A percentile compares a stretch with the other conserved stretches of the same genome.
phyloP scores from a whole-genome alignment of 2,888 invertebrate genomes.

The Coelinius sp. region DNA sequence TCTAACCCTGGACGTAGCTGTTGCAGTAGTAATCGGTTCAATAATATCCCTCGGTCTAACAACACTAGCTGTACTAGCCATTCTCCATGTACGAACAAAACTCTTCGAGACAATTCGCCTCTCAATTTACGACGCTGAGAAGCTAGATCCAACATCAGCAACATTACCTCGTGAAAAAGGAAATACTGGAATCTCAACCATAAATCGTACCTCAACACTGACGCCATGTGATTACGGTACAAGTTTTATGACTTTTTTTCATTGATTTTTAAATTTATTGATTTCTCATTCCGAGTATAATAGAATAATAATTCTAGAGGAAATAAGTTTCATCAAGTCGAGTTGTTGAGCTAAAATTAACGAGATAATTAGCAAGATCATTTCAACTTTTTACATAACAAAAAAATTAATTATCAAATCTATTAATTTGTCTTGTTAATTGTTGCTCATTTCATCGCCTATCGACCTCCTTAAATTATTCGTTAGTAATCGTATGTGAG shows the following conservation, averaged over 20 bases:
- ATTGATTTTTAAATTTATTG: not conserved
- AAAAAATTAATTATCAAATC: not conserved
- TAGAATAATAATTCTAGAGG: not conserved
- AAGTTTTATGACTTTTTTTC: constrained; percentile 1
- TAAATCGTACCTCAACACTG: constrained; percentile 42
- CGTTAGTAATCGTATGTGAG: not conserved
- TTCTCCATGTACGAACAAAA: constrained; percentile 63
- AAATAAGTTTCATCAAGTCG: not conserved
- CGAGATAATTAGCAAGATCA: not conserved
- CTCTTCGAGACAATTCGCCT: constrained; percentile 63
- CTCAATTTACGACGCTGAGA: constrained; percentile 62
- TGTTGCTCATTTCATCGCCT: not conserved
- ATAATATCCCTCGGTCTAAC: constrained; percentile 64
- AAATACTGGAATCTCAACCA: constrained; percentile 46
- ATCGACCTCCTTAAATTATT: not conserved
- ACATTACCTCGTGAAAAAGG: constrained; percentile 47
- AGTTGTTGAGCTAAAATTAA: not conserved
- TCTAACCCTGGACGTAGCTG: constrained; percentile 61
- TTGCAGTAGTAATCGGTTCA: constrained; percentile 62
- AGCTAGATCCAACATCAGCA: constrained; percentile 49
- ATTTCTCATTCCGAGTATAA: not conserved
- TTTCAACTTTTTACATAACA: not conserved
- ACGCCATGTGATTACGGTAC: constrained; percentile 47
- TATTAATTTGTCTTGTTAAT: not conserved
- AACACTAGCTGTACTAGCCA: constrained; percentile 61